phyloP scores from a whole-genome alignment of 2,113 vertebrate species.

The Epinephelus fuscoguttatus region DNA sequence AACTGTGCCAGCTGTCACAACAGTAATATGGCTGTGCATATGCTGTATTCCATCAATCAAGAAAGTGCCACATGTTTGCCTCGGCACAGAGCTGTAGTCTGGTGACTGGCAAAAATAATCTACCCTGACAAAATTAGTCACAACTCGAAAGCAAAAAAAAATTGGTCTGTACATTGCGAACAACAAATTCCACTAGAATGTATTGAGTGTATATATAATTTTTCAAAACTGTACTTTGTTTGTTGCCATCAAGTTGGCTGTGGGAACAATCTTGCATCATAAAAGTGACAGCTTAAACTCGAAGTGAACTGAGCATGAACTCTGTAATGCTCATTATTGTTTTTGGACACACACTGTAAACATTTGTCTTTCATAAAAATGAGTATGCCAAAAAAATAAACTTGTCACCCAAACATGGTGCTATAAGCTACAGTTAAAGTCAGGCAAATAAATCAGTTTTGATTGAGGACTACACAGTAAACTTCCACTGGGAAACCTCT shows the following conservation, averaged over 20 bases:
- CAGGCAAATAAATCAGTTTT: not conserved
- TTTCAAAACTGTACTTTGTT: not conserved
- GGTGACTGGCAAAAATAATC: slow-evolving; percentile 43
- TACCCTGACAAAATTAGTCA: slow-evolving; percentile 23
- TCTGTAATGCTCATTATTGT: slow-evolving; percentile 17
- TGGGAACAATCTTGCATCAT: not conserved
- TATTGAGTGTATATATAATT: not conserved
- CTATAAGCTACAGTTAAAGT: not conserved
- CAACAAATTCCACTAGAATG: not conserved
- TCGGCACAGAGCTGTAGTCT: slow-evolving; percentile 26
- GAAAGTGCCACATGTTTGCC: slow-evolving; percentile 50
- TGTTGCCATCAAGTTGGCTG: not conserved
- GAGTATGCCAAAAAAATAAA: not conserved
- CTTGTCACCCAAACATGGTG: not conserved
- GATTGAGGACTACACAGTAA: not conserved
- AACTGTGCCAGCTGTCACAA: slow-evolving; percentile 72
- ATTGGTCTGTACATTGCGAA: slow-evolving; percentile 23
- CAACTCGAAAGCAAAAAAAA: slow-evolving; percentile 10
- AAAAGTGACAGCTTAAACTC: slow-evolving; percentile 2
- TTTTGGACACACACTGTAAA: not conserved
- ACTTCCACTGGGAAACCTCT: not conserved
- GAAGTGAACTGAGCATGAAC: slow-evolving; percentile 25
- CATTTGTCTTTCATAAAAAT: not conserved
- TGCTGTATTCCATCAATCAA: slow-evolving; percentile 67
- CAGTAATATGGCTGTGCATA: slow-evolving; percentile 60